A percentile compares a stretch with the other conserved stretches of the same genome.
Evolutionary conservation across 1,140 invertebrate species (phyloP).

Genomic region (Agrilus planipennis): DNA sequence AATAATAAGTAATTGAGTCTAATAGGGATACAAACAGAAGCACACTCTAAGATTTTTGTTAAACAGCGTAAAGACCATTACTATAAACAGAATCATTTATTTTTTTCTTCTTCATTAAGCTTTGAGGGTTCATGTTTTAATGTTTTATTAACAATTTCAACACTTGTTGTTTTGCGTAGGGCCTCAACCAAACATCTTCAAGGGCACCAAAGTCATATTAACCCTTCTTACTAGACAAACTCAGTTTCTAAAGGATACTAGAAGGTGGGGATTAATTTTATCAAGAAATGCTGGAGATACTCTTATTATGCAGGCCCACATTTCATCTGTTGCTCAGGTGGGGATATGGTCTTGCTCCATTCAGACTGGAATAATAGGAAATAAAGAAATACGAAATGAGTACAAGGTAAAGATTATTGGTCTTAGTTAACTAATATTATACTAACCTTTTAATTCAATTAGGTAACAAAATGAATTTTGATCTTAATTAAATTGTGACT

Average conservation of each 20-base stretch:
- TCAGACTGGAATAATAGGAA: conserved; percentile 43
- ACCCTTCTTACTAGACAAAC: conserved; percentile 38
- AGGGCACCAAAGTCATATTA: conserved; percentile 49
- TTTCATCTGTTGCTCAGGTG: conserved; percentile 47
- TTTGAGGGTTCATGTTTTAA: background rate
- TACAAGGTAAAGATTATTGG: conserved; percentile 40
- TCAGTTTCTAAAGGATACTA: conserved; percentile 39
- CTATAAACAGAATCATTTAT: background rate
- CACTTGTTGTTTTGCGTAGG: conserved; percentile 32
- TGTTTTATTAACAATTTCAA: background rate
- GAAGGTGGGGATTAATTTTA: conserved; percentile 48
- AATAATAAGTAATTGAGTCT: no score
- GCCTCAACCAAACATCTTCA: conserved; percentile 48
- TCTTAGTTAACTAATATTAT: no score
- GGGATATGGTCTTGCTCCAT: conserved; percentile 56
- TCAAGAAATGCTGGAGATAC: conserved; percentile 45
- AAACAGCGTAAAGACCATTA: no score
- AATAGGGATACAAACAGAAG: no score
- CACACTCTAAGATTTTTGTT: no score
- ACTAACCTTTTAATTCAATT: no score
- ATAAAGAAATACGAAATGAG: conserved; percentile 39
- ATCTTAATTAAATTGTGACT: no score
- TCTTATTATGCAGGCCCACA: conserved; percentile 48
- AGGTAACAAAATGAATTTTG: no score
- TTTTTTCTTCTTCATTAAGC: background rate